phyloP scores from a whole-genome alignment of 1,140 invertebrate species.

The Brachionus sp. region DNA sequence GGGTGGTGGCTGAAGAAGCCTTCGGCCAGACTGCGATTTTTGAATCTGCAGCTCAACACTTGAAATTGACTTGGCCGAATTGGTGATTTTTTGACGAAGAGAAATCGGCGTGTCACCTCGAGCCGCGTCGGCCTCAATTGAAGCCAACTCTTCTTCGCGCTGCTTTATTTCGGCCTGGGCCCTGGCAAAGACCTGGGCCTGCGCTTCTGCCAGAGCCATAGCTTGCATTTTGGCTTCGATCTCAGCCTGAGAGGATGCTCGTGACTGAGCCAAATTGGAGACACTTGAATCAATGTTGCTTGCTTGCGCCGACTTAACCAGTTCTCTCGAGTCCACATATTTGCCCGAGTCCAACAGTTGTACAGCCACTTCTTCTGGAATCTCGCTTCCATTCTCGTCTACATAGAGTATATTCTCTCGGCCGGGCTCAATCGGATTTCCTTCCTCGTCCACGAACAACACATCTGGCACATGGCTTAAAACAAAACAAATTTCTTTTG shows the following conservation, averaged over 20 bases:
- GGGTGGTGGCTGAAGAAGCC: neutral
- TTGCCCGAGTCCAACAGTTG: slow-evolving; percentile 18
- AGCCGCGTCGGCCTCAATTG: slow-evolving; percentile 7
- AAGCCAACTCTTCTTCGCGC: slow-evolving; percentile 6
- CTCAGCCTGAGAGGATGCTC: neutral
- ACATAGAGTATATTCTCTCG: slow-evolving; percentile 34
- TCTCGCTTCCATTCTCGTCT: slow-evolving; percentile 25
- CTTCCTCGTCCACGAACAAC: slow-evolving; percentile 40
- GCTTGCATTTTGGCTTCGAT: neutral
- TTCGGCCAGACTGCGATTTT: slow-evolving; percentile 8
- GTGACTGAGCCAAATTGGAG: neutral
- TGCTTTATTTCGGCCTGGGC: slow-evolving; percentile 4
- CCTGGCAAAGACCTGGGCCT: neutral
- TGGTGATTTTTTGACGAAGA: neutral
- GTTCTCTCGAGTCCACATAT: slow-evolving; percentile 23
- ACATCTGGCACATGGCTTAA: slow-evolving; percentile 24
- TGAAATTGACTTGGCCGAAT: neutral
- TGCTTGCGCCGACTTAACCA: neutral
- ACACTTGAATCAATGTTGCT: neutral
- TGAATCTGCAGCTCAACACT: neutral
- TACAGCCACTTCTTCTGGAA: slow-evolving; percentile 14
- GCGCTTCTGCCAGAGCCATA: neutral
- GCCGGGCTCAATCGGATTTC: slow-evolving; percentile 40
- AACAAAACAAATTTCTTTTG: neutral
- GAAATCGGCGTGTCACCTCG: neutral